phyloP scores from a whole-genome alignment of 2,797 vertebrate genomes.

The Thunnus albacares region DNA sequence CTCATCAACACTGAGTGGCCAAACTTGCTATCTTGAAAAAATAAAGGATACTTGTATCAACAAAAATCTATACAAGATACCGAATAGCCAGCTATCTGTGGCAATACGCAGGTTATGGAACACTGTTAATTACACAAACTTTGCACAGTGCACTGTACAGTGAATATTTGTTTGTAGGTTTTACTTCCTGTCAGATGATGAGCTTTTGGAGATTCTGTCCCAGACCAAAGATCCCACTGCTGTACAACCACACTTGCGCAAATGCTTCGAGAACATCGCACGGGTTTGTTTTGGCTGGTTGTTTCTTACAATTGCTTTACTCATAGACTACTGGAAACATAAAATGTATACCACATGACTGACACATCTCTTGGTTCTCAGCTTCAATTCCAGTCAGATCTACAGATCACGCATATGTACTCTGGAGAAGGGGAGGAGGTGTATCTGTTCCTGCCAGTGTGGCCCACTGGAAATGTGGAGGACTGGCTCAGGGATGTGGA shows the following conservation, averaged over 20 bases:
- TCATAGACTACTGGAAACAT: neutral
- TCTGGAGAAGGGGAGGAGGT: constrained; percentile 94
- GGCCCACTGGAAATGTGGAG: constrained; percentile 91
- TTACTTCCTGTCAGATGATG: constrained; percentile 96
- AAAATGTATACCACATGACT: neutral
- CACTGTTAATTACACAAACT: neutral
- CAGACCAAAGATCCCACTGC: constrained; percentile 94
- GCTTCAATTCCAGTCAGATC: constrained; percentile 92
- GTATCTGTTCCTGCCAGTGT: constrained; percentile 82
- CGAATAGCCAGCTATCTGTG: neutral
- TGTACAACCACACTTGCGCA: constrained; percentile 93
- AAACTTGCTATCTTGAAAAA: neutral
- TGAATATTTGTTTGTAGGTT: constrained; percentile 85
- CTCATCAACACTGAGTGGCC: neutral
- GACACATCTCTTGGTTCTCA: constrained; percentile 65
- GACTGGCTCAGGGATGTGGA: constrained; percentile 93
- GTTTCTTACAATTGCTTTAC: neutral
- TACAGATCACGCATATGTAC: constrained; percentile 95
- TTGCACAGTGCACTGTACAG: neutral
- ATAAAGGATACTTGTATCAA: neutral
- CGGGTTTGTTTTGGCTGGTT: constrained; percentile 76
- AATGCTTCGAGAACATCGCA: constrained; percentile 95
- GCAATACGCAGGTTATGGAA: neutral
- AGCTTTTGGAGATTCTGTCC: constrained; percentile 94
- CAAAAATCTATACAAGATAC: neutral